Conservation (phyloP, 2,888 invertebrate species). For the Macroteleia sp. region DNA sequence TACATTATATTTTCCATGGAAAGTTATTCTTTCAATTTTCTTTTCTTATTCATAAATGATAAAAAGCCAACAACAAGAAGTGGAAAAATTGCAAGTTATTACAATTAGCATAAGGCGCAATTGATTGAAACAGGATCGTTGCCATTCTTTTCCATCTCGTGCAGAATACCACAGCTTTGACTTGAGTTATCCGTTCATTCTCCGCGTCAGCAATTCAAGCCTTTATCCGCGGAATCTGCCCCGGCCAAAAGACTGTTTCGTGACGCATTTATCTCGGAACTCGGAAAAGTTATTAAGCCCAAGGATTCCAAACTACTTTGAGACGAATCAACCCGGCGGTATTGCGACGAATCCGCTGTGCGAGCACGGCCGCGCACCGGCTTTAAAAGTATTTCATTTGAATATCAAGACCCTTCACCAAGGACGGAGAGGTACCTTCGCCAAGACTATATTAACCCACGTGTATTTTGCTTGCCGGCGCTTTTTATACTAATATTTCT, state of each 20-base stretch:
- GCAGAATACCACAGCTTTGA: conserved; percentile 22
- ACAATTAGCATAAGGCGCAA: conserved; percentile 28
- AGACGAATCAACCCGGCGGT: conserved; percentile 60
- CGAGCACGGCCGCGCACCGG: conserved; percentile 18
- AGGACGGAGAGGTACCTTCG: conserved; percentile 1
- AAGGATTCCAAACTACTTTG: conserved; percentile 63
- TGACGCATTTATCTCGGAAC: conserved; percentile 60
- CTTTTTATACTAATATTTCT: conserved; percentile 21
- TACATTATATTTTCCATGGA: no score
- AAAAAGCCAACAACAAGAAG: no score
- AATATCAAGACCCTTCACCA: conserved; percentile 55
- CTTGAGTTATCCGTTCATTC: conserved; percentile 32
- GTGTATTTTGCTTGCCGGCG: conserved; percentile 31
- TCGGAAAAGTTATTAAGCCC: conserved; percentile 64
- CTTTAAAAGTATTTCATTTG: conserved; percentile 66
- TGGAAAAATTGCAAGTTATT: neutral
- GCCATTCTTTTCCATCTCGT: conserved; percentile 2
- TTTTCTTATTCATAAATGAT: no score
- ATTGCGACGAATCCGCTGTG: conserved; percentile 32
- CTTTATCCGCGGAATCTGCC: conserved; percentile 55
- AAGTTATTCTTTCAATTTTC: no score
- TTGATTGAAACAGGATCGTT: conserved; percentile 39
- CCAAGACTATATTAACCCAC: conserved; percentile 44
- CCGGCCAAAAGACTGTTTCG: conserved; percentile 51
- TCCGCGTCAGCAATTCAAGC: conserved; percentile 28